A percentile compares a stretch with the other conserved stretches of the same genome.
Evolutionary conservation across 2,113 vertebrate species (phyloP).

Genomic region (Eulemur macaco): DNA sequence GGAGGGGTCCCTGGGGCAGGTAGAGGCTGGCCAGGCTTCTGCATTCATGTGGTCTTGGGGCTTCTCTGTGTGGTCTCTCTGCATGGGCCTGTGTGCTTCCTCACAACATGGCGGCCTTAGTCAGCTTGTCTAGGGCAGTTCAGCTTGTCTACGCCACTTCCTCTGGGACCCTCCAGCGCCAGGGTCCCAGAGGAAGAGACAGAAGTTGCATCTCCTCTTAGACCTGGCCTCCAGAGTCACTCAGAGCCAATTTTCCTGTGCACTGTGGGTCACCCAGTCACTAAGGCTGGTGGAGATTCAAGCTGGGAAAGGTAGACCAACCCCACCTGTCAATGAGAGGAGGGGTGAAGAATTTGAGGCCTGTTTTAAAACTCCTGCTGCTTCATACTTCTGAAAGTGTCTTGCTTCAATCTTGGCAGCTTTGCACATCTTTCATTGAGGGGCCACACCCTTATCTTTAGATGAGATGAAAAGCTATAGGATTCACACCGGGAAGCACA

Average conservation of each 20-base stretch:
- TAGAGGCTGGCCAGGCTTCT: not conserved
- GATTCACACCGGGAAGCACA: conserved; percentile 66
- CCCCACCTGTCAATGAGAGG: accelerated
- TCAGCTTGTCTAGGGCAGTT: not conserved
- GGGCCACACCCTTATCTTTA: not conserved
- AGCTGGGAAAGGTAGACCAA: not conserved
- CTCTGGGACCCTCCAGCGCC: not conserved
- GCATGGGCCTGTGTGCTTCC: not conserved
- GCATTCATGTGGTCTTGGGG: not conserved
- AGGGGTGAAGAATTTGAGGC: not conserved
- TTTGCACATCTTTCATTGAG: not conserved
- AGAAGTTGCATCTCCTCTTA: not conserved
- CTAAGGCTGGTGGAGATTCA: not conserved
- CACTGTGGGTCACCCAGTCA: not conserved
- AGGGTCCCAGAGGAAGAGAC: not conserved
- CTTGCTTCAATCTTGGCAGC: conserved; percentile 53
- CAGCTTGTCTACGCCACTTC: not conserved
- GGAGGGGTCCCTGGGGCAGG: not conserved
- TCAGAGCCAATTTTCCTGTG: not conserved
- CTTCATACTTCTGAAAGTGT: conserved; percentile 67
- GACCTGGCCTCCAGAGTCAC: not conserved
- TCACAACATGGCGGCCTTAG: not conserved
- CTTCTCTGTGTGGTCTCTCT: not conserved
- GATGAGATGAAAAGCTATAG: not conserved
- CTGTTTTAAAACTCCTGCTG: not conserved